phyloP scores from a whole-genome alignment of 2,888 invertebrate species.

The Agapostemon virescens region DNA sequence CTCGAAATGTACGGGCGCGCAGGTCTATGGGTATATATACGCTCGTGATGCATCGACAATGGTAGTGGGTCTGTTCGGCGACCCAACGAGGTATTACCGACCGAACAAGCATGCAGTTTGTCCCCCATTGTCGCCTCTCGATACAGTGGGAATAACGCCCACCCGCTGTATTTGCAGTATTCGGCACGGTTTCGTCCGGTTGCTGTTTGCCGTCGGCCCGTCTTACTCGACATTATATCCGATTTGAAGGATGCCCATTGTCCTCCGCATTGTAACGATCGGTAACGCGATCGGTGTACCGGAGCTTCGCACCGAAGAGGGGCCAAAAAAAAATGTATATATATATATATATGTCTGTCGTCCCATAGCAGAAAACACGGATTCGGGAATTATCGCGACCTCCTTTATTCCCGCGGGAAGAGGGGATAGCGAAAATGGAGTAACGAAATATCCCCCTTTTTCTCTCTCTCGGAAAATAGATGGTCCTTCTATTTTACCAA shows the following conservation, averaged over 20 bases:
- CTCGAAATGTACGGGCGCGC: slow-evolving; percentile 73
- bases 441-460: neutral
- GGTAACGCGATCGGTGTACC: slow-evolving; percentile 54
- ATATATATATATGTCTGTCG: no score
- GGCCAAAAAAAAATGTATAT: neutral
- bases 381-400: slow-evolving; percentile 26
- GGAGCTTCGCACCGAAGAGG: neutral
- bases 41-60: slow-evolving; percentile 74
- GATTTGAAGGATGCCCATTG: slow-evolving; percentile 67
- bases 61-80: slow-evolving; percentile 74
- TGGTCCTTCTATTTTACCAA: slow-evolving; percentile 1
- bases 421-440: neutral
- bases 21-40: slow-evolving; percentile 70
- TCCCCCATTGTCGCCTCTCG: slow-evolving; percentile 76
- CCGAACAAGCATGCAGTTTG: slow-evolving; percentile 77
- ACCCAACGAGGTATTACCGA: slow-evolving; percentile 77
- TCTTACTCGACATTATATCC: slow-evolving; percentile 67
- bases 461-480: neutral
- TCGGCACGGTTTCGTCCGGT: slow-evolving; percentile 67
- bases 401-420: neutral
- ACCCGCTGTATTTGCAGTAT: slow-evolving; percentile 72
- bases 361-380: slow-evolving; percentile 3
- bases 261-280: slow-evolving; percentile 46
- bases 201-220: slow-evolving; percentile 64
- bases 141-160: slow-evolving; percentile 75